Percentiles rank a stretch among this genome's conserved stretches.
Evolutionary conservation across 2,888 invertebrate genomes (phyloP).

Genomic region (Oxyteleia sp.): DNA sequence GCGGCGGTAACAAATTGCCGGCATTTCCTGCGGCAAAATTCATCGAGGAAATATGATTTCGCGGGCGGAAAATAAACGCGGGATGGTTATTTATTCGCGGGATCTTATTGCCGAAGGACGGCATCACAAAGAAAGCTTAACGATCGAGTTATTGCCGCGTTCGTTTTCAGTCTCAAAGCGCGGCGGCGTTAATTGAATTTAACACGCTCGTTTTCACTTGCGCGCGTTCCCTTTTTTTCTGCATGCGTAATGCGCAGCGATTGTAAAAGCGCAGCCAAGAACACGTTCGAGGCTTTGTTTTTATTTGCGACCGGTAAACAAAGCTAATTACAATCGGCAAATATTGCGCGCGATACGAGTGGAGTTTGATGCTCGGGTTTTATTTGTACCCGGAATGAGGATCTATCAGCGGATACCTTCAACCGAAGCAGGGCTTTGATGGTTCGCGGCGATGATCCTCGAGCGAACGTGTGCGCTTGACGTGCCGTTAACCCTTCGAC

Average conservation of each 20-base stretch:
- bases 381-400: slow-evolving; percentile 12
- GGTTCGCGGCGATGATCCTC: slow-evolving; percentile 36
- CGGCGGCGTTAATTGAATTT: slow-evolving; percentile 39
- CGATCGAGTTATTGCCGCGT: slow-evolving; percentile 21
- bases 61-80: background rate
- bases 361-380: slow-evolving; percentile 7
- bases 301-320: slow-evolving; percentile 1
- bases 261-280: slow-evolving; percentile 12
- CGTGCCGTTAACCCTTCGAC: slow-evolving; percentile 55
- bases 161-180: slow-evolving; percentile 22
- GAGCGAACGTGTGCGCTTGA: slow-evolving; percentile 55
- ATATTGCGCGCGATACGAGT: background rate
- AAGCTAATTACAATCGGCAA: slow-evolving; percentile 19
- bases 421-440: slow-evolving; percentile 24
- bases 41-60: slow-evolving; percentile 35
- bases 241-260: background rate
- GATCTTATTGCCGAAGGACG: slow-evolving; percentile 9
- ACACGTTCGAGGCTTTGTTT: slow-evolving; percentile 8
- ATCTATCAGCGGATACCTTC: slow-evolving; percentile 22
- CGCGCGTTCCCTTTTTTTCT: background rate
- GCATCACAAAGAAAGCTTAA: background rate
- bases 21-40: slow-evolving; percentile 12
- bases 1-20: slow-evolving; percentile 35
- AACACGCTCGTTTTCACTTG: slow-evolving; percentile 35
- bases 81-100: background rate